Percentiles rank a stretch among this genome's conserved stretches.
These are phyloP conservation scores for Trissolcus brochymenae DNA, from an alignment of 2,888 invertebrate species.

Conservation along the genomic window DNA sequence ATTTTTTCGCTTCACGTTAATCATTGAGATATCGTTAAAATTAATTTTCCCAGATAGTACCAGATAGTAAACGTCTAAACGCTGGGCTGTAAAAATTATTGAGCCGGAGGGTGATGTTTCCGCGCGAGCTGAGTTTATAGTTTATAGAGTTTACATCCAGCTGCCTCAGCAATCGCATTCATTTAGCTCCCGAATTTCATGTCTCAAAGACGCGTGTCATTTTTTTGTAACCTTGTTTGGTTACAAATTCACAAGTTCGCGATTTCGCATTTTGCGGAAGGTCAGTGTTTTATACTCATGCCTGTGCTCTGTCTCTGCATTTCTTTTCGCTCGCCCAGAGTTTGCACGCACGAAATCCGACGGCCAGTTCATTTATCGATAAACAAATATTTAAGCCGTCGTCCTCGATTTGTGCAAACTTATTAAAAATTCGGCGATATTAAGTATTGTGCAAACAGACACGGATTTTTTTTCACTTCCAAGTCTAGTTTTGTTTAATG, in stretches of 20 bases:
- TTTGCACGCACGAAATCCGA: constrained; percentile 14
- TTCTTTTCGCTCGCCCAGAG: neutral
- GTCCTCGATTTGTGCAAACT: constrained; percentile 37
- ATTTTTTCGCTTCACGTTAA: constrained; percentile 53
- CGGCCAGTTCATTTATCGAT: constrained; percentile 18
- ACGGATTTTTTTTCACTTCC: neutral
- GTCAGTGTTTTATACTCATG: constrained; percentile 19
- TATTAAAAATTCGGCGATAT: constrained; percentile 31
- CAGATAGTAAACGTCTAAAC: constrained; percentile 62
- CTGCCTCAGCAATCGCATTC: constrained; percentile 51
- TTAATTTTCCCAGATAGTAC: constrained; percentile 64
- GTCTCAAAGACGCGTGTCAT: neutral
- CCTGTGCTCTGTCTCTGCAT: neutral
- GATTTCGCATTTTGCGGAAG: constrained; percentile 31
- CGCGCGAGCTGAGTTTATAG: constrained; percentile 56
- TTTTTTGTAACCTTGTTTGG: neutral
- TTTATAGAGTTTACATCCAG: constrained; percentile 53
- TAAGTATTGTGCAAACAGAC: constrained; percentile 9
- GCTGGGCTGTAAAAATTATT: constrained; percentile 57
- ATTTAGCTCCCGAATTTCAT: constrained; percentile 40
- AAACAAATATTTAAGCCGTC: constrained; percentile 25
- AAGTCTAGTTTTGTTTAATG: too few species aligned
- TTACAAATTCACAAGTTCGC: constrained; percentile 11
- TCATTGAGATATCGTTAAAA: constrained; percentile 59
- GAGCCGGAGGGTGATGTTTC: constrained; percentile 54